A percentile compares a stretch with the other conserved stretches of the same genome.
phyloP scores from a whole-genome alignment of 53 echinoderm and acorn worm species.

The Zoroaster sp. region DNA sequence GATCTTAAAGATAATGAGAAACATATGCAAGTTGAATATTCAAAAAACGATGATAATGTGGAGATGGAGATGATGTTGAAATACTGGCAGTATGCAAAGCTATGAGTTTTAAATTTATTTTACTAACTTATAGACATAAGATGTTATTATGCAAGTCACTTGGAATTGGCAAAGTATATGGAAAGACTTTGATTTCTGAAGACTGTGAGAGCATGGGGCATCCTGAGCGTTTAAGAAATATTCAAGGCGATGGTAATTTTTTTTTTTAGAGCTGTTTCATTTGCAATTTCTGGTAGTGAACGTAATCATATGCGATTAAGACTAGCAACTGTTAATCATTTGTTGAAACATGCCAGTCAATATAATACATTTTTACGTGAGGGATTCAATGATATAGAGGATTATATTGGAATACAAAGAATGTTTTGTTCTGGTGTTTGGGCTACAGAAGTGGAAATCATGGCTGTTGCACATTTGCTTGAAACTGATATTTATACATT shows the following conservation, averaged over 20 bases:
- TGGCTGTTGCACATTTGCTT: constrained; percentile 45
- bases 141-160: neutral
- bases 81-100: neutral
- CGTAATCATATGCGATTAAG: neutral
- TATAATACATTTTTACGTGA: neutral
- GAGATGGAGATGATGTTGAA: neutral
- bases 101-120: neutral
- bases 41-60: too few relatives aligned
- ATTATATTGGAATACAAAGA: constrained; percentile 29
- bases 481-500: constrained; percentile 39
- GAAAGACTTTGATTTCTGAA: neutral
- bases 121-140: neutral
- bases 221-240: neutral
- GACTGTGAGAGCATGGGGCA: neutral
- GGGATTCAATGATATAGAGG: neutral
- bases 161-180: neutral
- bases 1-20: neutral
- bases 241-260: constrained; percentile 58
- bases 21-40: neutral
- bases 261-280: constrained; percentile 52
- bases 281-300: constrained; percentile 38
- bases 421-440: constrained; percentile 36
- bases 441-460: constrained; percentile 49
- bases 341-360: neutral
- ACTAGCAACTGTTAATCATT: neutral